Evolutionary conservation across 2,113 vertebrate genomes (phyloP).

Genomic region (Anseranas semipalmata): DNA sequence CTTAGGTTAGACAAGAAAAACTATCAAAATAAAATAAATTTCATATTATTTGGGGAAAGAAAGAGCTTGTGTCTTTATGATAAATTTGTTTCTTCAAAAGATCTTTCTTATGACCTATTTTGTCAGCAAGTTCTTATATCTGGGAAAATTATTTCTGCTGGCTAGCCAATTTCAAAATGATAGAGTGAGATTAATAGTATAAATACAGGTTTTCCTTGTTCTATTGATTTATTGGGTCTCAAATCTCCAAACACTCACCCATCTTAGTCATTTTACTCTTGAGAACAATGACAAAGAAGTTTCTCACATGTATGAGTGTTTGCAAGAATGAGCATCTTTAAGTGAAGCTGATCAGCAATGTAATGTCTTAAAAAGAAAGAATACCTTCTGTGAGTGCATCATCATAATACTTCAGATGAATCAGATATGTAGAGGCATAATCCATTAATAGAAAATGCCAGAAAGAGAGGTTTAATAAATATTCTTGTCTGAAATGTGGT

Average conservation of each 20-base stretch:
- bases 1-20: neutral
- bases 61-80: neutral
- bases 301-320: neutral
- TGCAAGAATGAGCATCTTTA: neutral
- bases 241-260: neutral
- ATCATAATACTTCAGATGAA: neutral
- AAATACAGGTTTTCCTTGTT: constrained; percentile 7
- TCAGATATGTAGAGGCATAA: neutral
- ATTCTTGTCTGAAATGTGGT: neutral
- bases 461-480: neutral
- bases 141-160: constrained; percentile 27
- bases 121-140: constrained; percentile 10
- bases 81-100: constrained; percentile 13
- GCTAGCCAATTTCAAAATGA: constrained; percentile 15
- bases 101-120: neutral
- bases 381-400: neutral
- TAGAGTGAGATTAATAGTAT: constrained; percentile 29
- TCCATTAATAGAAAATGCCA: neutral
- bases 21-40: neutral
- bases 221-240: constrained; percentile 16
- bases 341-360: neutral
- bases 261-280: neutral
- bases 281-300: neutral
- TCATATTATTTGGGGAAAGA: neutral
- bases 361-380: neutral